Conservation (phyloP, 1,140 invertebrate species). For the Pachyrhynchus sulphureomaculatus region DNA sequence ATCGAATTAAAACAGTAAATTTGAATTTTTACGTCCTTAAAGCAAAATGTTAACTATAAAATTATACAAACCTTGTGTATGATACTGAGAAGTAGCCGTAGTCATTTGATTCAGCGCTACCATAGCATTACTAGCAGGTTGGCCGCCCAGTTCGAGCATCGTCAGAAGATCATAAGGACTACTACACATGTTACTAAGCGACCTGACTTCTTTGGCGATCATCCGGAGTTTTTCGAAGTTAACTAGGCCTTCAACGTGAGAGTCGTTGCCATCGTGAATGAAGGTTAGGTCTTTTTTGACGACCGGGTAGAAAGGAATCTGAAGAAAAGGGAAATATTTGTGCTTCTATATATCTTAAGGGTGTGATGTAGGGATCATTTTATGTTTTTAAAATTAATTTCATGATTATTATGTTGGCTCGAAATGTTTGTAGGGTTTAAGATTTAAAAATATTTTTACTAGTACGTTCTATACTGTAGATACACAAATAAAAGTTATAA, state of each 20-base stretch:
- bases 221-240: conserved; percentile 99
- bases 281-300: conserved; percentile 98
- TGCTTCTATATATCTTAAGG: not conserved
- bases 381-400: too few relatives aligned
- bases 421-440: too few relatives aligned
- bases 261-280: conserved; percentile 96
- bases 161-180: conserved; percentile 86
- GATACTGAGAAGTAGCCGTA: conserved; percentile 57
- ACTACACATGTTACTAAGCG: conserved; percentile 93
- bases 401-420: too few relatives aligned
- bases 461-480: too few relatives aligned
- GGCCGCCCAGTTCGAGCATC: conserved; percentile 81
- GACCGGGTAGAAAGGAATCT: conserved; percentile 95
- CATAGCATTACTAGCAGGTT: conserved; percentile 84
- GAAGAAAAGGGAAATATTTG: conserved; percentile 41
- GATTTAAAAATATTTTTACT: too few relatives aligned
- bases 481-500: too few relatives aligned
- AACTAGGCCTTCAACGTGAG: conserved; percentile 86
- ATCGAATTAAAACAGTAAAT: too few relatives aligned
- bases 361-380: too few relatives aligned
- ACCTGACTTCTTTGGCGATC: conserved; percentile 96
- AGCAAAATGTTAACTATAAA: too few relatives aligned
- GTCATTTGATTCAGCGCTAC: conserved; percentile 86
- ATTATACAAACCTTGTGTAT: conserved; percentile 47
- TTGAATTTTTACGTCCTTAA: too few relatives aligned